phyloP scores from a whole-genome alignment of 2,797 vertebrate genomes.

The Rhyacichthys aspro region DNA sequence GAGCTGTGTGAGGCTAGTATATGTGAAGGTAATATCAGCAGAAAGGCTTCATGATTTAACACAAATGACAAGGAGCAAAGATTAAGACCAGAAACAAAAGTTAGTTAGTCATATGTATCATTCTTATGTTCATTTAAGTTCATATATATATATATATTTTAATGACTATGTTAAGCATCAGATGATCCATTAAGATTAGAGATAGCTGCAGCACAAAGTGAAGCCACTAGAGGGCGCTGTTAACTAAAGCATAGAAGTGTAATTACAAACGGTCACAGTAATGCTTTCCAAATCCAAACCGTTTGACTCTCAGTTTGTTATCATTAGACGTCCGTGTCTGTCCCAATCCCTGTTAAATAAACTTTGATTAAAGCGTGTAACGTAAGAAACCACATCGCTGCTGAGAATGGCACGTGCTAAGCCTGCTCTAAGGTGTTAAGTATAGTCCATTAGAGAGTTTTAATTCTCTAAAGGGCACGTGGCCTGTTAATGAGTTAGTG shows the following conservation, averaged over 20 bases:
- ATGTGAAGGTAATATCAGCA: too few species aligned
- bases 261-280: not conserved
- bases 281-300: not conserved
- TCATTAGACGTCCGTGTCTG: not conserved
- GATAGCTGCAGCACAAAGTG: not conserved
- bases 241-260: fast-evolving
- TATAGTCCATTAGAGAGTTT: not conserved
- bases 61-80: too few species aligned
- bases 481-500: too few species aligned
- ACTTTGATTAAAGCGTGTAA: conserved; percentile 10
- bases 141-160: too few species aligned
- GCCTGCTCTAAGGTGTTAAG: not conserved
- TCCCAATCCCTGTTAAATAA: conserved; percentile 12
- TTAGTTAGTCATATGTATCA: too few species aligned
- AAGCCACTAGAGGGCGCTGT: conserved; percentile 58
- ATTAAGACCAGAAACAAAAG: too few species aligned
- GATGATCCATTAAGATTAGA: too few species aligned
- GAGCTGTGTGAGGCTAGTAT: too few species aligned
- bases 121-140: too few species aligned
- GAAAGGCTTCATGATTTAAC: too few species aligned
- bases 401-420: not conserved
- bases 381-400: conserved; percentile 11
- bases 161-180: too few species aligned
- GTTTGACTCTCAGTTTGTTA: conserved; percentile 5
- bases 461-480: too few species aligned